Evolutionary conservation across 2,888 invertebrate genomes (phyloP).

Genomic region (Heliconius erato): DNA sequence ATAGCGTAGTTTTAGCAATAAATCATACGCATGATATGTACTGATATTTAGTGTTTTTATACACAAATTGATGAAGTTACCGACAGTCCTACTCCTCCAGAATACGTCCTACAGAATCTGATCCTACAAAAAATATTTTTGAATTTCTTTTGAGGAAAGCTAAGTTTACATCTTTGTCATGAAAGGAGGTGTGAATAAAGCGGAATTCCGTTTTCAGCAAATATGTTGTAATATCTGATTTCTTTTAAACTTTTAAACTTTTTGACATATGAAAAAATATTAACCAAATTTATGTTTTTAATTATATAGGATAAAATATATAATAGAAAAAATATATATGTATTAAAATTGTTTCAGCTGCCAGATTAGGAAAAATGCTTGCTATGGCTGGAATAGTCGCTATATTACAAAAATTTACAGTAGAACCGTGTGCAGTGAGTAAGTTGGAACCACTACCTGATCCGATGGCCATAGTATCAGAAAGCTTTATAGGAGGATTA

Average conservation of each 20-base stretch:
- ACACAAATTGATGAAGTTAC: background rate
- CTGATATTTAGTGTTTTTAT: background rate
- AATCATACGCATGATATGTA: background rate
- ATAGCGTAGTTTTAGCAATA: conserved; percentile 13
- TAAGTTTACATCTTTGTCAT: too few relatives aligned
- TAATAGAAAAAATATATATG: background rate
- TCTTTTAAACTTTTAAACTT: too few relatives aligned
- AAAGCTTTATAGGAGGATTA: conserved; percentile 51
- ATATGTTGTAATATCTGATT: too few relatives aligned
- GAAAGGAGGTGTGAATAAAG: too few relatives aligned
- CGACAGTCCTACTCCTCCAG: background rate
- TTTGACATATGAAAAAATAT: too few relatives aligned
- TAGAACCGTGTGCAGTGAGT: conserved; percentile 47
- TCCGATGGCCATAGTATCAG: conserved; percentile 50
- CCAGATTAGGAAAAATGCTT: conserved; percentile 75
- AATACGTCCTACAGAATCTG: too few relatives aligned
- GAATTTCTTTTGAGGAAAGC: too few relatives aligned
- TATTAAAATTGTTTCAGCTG: conserved; percentile 64
- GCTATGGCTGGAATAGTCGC: conserved; percentile 74
- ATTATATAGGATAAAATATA: background rate
- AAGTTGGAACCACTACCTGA: conserved; percentile 45
- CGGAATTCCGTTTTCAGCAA: too few relatives aligned
- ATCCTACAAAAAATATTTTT: too few relatives aligned
- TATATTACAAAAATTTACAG: conserved; percentile 55
- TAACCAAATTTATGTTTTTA: too few relatives aligned